A percentile compares a stretch with the other conserved stretches of the same genome.
Conservation (phyloP, 2,888 invertebrate species). For the Gortyna flavago region DNA sequence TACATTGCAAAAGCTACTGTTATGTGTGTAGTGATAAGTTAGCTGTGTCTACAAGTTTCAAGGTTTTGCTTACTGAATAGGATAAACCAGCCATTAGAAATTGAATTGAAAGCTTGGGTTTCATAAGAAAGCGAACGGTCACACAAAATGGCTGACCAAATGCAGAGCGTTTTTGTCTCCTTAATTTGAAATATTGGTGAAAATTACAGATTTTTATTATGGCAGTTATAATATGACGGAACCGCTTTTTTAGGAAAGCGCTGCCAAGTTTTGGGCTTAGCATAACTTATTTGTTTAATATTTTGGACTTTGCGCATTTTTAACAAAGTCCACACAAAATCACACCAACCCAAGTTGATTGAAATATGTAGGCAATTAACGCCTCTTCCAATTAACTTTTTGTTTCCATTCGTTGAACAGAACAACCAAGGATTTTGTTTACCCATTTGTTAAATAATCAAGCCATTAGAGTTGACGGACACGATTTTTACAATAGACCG, state of each 20-base stretch:
- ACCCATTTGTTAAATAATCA: conserved; percentile 17
- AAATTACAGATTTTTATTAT: neutral
- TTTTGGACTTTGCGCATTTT: neutral
- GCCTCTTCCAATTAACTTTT: conserved; percentile 37
- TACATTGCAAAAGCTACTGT: conserved; percentile 31
- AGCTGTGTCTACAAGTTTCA: neutral
- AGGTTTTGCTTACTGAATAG: neutral
- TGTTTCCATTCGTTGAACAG: conserved; percentile 21
- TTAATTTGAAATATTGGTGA: neutral
- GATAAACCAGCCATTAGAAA: neutral
- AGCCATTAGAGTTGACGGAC: conserved; percentile 21
- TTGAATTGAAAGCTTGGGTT: neutral
- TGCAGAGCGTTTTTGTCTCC: neutral
- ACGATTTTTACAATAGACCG: conserved; percentile 34
- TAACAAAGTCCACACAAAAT: conserved; percentile 1
- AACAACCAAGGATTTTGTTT: conserved; percentile 37
- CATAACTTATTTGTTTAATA: neutral
- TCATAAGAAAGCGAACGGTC: neutral
- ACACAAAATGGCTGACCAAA: neutral
- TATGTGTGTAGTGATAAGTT: neutral
- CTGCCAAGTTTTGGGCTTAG: neutral
- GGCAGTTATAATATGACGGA: neutral
- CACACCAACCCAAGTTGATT: neutral
- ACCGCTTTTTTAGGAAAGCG: neutral
- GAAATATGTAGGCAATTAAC: conserved; percentile 38